Evolutionary conservation across 2,888 invertebrate species (phyloP), one percentile per base, ranked within the genome.

Genomic region (Troilus luridus): DNA sequence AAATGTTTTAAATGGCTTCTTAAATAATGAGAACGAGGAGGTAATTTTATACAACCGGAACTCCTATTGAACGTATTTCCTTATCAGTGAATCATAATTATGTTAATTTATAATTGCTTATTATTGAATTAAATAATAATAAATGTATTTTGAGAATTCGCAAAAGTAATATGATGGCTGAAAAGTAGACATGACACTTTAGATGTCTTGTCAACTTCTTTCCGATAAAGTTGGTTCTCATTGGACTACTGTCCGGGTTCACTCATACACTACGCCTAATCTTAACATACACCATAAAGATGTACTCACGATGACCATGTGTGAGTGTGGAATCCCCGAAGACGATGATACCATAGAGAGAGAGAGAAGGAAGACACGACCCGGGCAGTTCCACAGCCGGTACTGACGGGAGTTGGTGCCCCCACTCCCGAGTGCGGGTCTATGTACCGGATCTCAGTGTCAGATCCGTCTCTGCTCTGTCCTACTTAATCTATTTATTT

Each of bases 261-360:
- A 41, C 41, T 41, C 72, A 19, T 77, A 6, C 72, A 77, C 72
- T 41, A 77, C 41, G 9, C 8, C 17, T 41, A 77, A 77, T 27
- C 27, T 9, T 19, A 27, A 77, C 7, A 41, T 0, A 77, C 72
- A 24, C 72, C 41, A 85, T n/a, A 56, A 85, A n/a, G 7, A 60
- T 88, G 19, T 62, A 89, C 89, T 89, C 64, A 89, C 89, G 89
- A 89, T 89, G 89, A 89, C 89, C 89, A 89, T 89, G 67, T 89
- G 89, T 89, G 89, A 64, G 19, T 62, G 56, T 58, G 85, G 85
- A n/a, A 85, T 85, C 56, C 85, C 56, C 85, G 85, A 85, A 58
- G 85, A 85, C 85, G 72, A 77, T 41, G 72, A 77, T 27, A 77
- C 72, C 72, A 77, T 77, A 85, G 85, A 41, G n/a, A n/a, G n/a